These are phyloP conservation scores for Aethes cnicana DNA, from an alignment of 2,888 invertebrate species.

Conservation along the genomic window DNA sequence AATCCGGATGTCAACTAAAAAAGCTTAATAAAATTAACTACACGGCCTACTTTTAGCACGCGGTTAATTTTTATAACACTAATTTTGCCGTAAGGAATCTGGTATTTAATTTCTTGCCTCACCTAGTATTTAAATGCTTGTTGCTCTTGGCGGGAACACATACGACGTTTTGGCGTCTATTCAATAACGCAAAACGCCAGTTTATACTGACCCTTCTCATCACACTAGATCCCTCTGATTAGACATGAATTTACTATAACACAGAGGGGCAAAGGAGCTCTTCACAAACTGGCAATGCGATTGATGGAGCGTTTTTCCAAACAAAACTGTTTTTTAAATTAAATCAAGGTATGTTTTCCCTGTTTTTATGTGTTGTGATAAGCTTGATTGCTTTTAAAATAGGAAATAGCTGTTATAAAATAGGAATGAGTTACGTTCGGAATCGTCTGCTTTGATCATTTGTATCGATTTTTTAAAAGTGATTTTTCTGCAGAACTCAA, in stretches of 20 bases:
- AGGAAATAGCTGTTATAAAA: slow-evolving; percentile 17
- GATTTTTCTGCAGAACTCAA: too few relatives aligned
- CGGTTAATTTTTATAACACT: slow-evolving; percentile 5
- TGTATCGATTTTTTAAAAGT: background rate
- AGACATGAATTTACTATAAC: background rate
- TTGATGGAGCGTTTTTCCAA: slow-evolving; percentile 26
- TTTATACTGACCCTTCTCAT: slow-evolving; percentile 1
- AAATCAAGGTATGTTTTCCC: slow-evolving; percentile 33
- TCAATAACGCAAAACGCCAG: slow-evolving; percentile 47
- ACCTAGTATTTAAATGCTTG: slow-evolving; percentile 33
- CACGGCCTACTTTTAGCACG: too few relatives aligned
- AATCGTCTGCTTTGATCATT: background rate
- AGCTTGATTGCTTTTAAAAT: slow-evolving; percentile 32
- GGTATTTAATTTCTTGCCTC: slow-evolving; percentile 20
- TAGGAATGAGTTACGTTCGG: too few relatives aligned
- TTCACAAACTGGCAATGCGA: background rate
- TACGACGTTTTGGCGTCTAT: slow-evolving; percentile 49
- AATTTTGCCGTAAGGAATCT: slow-evolving; percentile 7
- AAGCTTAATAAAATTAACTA: too few relatives aligned
- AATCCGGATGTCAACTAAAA: too few relatives aligned
- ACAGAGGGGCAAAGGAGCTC: background rate
- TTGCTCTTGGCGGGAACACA: slow-evolving; percentile 50
- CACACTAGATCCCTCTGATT: background rate
- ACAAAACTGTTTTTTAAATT: slow-evolving; percentile 31
- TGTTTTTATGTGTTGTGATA: slow-evolving; percentile 32